Evolutionary conservation across 2,797 vertebrate species (phyloP).

Genomic region (Graptemys geographica): DNA sequence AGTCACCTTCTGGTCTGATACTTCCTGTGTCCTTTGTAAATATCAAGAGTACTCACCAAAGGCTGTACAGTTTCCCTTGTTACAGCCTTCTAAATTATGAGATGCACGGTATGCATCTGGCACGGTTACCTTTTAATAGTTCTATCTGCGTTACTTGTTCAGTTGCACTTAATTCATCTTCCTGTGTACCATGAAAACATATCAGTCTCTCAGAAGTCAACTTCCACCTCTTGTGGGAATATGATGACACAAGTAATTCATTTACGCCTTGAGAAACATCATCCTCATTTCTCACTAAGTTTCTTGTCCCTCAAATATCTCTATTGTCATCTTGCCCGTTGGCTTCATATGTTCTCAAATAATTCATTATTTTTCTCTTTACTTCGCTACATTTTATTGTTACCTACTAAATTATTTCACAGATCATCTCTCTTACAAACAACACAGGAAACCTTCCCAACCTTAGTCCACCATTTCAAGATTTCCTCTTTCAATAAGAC

Average conservation of each 20-base stretch:
- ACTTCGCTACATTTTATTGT: neutral
- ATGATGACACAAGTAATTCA: neutral
- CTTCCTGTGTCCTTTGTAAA: neutral
- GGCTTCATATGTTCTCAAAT: neutral
- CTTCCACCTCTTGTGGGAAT: neutral
- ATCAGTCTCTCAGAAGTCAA: neutral
- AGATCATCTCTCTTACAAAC: neutral
- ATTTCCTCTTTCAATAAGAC: neutral
- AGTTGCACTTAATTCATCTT: neutral
- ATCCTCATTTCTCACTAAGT: neutral
- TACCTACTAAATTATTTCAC: neutral
- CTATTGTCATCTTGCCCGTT: neutral
- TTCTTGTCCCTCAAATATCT: neutral
- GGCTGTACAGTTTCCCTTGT: neutral
- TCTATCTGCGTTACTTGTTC: neutral
- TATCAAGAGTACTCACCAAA: fast-evolving
- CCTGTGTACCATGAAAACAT: neutral
- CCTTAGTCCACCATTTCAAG: neutral
- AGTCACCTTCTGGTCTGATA: fast-evolving
- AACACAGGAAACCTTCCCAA: neutral
- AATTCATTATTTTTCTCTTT: neutral
- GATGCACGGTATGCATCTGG: neutral
- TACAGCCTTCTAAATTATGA: neutral
- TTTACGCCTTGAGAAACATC: neutral
- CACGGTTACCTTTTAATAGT: neutral